Evolutionary conservation across 2,113 vertebrate species (phyloP).

Genomic region (Delphinus delphis): DNA sequence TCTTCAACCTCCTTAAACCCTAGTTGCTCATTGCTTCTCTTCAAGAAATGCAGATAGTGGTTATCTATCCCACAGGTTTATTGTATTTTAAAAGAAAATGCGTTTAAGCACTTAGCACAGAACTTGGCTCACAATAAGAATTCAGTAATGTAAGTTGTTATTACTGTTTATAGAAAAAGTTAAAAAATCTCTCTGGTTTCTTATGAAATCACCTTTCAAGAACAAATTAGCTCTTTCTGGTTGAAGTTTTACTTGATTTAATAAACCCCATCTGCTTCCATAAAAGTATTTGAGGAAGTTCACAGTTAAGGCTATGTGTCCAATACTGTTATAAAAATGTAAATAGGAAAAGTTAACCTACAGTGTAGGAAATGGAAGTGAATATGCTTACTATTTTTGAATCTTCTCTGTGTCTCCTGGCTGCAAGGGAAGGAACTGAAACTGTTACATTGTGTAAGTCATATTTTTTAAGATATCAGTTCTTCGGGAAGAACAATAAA

Average conservation of each 20-base stretch:
- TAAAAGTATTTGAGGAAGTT: background rate
- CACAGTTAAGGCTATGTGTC: background rate
- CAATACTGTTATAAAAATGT: background rate
- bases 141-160: background rate
- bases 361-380: background rate
- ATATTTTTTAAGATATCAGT: background rate
- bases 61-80: background rate
- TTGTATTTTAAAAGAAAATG: background rate
- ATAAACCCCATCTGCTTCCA: background rate
- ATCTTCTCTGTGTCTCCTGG: background rate
- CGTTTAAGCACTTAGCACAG: background rate
- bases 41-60: background rate
- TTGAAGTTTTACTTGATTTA: constrained; percentile 15
- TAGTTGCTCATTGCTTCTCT: background rate
- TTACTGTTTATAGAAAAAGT: background rate
- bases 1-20: background rate
- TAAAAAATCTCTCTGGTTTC: background rate
- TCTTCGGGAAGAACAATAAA: constrained; percentile 5
- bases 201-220: constrained; percentile 12
- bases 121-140: background rate
- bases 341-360: background rate
- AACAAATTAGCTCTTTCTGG: constrained; percentile 10
- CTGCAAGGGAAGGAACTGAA: background rate
- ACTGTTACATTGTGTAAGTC: background rate
- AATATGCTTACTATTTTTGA: background rate